Evolutionary conservation across 2,113 vertebrate species (phyloP).

Genomic region (Ciconia stormi): DNA sequence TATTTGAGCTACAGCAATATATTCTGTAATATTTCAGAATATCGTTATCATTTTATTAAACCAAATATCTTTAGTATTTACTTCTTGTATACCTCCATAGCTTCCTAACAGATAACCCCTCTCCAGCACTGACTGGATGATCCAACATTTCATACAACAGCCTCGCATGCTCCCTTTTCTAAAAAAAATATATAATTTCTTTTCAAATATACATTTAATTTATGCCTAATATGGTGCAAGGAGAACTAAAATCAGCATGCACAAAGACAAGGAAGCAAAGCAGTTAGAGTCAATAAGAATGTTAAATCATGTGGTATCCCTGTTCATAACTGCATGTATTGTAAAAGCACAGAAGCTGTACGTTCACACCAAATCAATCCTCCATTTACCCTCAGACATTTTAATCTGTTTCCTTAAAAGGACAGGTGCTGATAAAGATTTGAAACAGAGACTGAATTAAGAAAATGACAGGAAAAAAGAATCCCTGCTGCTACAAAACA

Average conservation of each 20-base stretch:
- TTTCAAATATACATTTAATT: neutral
- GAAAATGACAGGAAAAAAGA: constrained; percentile 69
- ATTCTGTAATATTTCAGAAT: constrained; percentile 23
- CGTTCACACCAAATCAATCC: constrained; percentile 17
- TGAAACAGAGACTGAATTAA: constrained; percentile 70
- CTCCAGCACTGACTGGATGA: neutral
- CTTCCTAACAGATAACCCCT: neutral
- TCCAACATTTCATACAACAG: neutral
- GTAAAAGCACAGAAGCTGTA: constrained; percentile 40
- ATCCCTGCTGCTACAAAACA: constrained; percentile 67
- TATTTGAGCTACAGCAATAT: constrained; percentile 11
- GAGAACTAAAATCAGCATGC: neutral
- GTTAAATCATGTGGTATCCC: neutral
- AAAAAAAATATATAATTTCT: neutral
- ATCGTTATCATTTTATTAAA: constrained; percentile 25
- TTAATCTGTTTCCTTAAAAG: constrained; percentile 74
- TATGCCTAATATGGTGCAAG: neutral
- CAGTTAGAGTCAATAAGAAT: neutral
- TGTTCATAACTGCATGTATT: neutral
- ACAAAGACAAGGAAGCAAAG: neutral
- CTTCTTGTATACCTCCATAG: neutral
- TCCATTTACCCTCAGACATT: constrained; percentile 60
- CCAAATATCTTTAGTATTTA: neutral
- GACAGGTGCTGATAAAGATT: constrained; percentile 66
- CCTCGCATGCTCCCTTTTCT: neutral